These are phyloP conservation scores for Chrysoperla carnea DNA, from an alignment of 1,140 invertebrate species.

Conservation along the genomic window DNA sequence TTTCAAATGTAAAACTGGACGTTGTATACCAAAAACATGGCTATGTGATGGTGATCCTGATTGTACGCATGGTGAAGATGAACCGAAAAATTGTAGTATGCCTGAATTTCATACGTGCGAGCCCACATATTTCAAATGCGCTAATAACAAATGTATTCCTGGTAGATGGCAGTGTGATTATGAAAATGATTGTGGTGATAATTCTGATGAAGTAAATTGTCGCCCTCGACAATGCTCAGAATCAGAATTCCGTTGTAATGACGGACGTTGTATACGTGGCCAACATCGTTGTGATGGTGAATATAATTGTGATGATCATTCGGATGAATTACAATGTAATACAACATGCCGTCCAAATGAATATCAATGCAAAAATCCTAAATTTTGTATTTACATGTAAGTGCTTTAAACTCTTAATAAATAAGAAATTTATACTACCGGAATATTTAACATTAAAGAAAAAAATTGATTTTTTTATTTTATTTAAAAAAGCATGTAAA, in stretches of 20 bases:
- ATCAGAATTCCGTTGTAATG: slow-evolving; percentile 37
- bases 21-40: slow-evolving; percentile 69
- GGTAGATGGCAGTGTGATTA: slow-evolving; percentile 54
- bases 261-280: slow-evolving; percentile 37
- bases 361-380: slow-evolving; percentile 34
- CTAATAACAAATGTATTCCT: slow-evolving; percentile 51
- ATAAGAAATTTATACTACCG: too few relatives aligned
- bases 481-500: too few relatives aligned
- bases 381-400: slow-evolving; percentile 32
- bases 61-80: slow-evolving; percentile 52
- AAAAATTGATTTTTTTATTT: too few relatives aligned
- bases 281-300: slow-evolving; percentile 46
- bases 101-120: slow-evolving; percentile 39
- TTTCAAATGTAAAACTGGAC: slow-evolving; percentile 30
- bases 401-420: slow-evolving; percentile 9
- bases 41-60: slow-evolving; percentile 60
- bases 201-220: slow-evolving; percentile 51
- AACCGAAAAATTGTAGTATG: slow-evolving; percentile 35
- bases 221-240: slow-evolving; percentile 49
- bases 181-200: slow-evolving; percentile 51
- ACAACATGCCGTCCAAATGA: slow-evolving; percentile 28
- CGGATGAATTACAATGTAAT: slow-evolving; percentile 41
- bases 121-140: slow-evolving; percentile 65
- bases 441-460: too few relatives aligned
- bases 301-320: slow-evolving; percentile 39